Evolutionary conservation across 2,888 invertebrate genomes (phyloP), one percentile per base, ranked within the genome.

Genomic region (Tyria jacobaeae): DNA sequence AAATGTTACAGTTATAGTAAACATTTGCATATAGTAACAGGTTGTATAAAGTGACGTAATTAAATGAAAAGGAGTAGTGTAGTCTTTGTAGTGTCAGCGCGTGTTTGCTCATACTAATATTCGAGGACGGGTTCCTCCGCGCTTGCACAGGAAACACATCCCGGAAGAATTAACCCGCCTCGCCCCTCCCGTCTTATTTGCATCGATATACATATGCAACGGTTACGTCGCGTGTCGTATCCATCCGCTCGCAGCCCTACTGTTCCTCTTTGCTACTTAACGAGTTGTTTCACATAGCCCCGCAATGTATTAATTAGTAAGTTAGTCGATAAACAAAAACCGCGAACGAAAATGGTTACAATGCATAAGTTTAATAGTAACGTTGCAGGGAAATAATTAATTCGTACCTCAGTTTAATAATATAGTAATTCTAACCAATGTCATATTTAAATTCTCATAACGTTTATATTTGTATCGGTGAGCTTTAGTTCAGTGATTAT

Each of bases 151-250:
- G 93, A 93, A 90, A 92, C 80, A 91, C 93, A 88, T 93, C 93
- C 93, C 92, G 93, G 93, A 93, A 92, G 92, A 92, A 89, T 90
- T 88, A 90, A 82, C 83, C 83, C 82, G 78, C 78, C 84, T 81
- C 81, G 79, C 75, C 78, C 83, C 83, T 76, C 78, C 75, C 80
- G 75, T 81, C 83, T 81, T 87, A 86, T 89, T 91, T 88, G 90
- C 87, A 88, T 89, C 83, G 66, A 77, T 78, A 83, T 82, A 81
- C 78, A 81, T 81, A 83, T 82, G 81, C 81, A 83, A 73, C 79
- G 68, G 71, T 70, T 72, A 64, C 59, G 60, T 61, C 71, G 64
- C 58, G 52, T 63, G 47, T 60, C 62, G 55, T 37, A 59, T 66
- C 65, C 62, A 66, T 76, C 66, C 73, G 66, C 65, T 76, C 51